These are phyloP conservation scores for Myoxocephalus aenaeus DNA, from an alignment of 2,797 vertebrate species.

Conservation along the genomic window DNA sequence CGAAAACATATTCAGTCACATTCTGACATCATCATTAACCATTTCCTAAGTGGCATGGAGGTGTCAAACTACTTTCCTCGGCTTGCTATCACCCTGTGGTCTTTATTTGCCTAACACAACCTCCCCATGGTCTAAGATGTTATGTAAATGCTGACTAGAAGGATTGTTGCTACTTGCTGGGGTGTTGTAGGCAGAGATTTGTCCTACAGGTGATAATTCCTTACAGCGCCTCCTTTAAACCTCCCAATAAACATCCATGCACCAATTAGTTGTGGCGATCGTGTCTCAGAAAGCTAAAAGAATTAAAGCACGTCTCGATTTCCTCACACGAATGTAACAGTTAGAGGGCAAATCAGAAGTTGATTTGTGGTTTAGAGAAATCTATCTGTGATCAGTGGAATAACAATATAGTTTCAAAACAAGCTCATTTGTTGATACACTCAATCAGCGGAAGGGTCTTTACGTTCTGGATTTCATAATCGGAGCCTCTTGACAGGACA, in stretches of 20 bases:
- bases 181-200: slow-evolving; percentile 74
- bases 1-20: slow-evolving; percentile 26
- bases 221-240: slow-evolving; percentile 72
- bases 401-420: neutral
- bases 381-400: neutral
- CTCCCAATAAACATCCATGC: slow-evolving; percentile 82
- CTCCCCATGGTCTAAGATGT: slow-evolving; percentile 74
- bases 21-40: slow-evolving; percentile 48
- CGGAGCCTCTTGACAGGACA: slow-evolving; percentile 65
- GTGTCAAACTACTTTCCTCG: slow-evolving; percentile 71
- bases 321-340: neutral
- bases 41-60: slow-evolving; percentile 71
- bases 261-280: slow-evolving; percentile 49
- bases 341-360: slow-evolving; percentile 4
- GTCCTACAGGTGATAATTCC: slow-evolving; percentile 82
- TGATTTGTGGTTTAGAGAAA: slow-evolving; percentile 5
- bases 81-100: slow-evolving; percentile 62
- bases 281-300: slow-evolving; percentile 49
- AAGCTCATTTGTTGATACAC: neutral
- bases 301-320: slow-evolving; percentile 52
- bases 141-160: slow-evolving; percentile 73
- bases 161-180: slow-evolving; percentile 71
- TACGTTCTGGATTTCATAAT: slow-evolving; percentile 40
- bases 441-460: neutral
- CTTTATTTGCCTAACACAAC: slow-evolving; percentile 65